Evolutionary conservation across 2,888 invertebrate species (phyloP).

Genomic region (Imbricaverruca yamaguchii): DNA sequence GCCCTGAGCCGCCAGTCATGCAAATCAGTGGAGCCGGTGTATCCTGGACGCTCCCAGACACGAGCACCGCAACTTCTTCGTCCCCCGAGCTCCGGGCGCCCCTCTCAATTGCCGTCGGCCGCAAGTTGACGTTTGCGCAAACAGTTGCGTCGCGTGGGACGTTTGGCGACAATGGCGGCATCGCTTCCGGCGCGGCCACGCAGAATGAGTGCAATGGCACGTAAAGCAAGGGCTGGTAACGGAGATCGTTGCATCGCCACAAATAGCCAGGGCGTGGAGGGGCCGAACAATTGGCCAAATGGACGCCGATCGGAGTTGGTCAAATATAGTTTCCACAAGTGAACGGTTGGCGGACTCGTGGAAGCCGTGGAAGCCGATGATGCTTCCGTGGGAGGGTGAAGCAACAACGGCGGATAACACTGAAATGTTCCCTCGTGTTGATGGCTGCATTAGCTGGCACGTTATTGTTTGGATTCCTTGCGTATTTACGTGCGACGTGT

Average conservation of each 20-base stretch:
- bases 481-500: no score
- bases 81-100: no score
- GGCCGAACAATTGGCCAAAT: constrained; percentile 16
- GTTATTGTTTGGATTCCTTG: no score
- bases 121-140: background rate
- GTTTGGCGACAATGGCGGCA: background rate
- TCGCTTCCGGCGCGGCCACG: background rate
- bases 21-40: no score
- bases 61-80: no score
- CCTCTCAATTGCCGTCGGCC: background rate
- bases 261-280: constrained; percentile 3
- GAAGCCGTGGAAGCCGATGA: no score
- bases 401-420: no score
- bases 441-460: no score
- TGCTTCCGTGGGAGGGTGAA: no score
- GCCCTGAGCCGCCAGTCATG: no score
- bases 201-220: background rate
- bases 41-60: no score
- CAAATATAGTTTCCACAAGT: background rate
- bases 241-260: constrained; percentile 6
- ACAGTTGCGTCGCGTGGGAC: background rate
- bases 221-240: background rate
- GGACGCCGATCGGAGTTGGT: background rate
- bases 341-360: background rate
- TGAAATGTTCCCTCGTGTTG: no score